Evolutionary conservation across 2,888 invertebrate genomes (phyloP).

Genomic region (Trichopria drosophilae): DNA sequence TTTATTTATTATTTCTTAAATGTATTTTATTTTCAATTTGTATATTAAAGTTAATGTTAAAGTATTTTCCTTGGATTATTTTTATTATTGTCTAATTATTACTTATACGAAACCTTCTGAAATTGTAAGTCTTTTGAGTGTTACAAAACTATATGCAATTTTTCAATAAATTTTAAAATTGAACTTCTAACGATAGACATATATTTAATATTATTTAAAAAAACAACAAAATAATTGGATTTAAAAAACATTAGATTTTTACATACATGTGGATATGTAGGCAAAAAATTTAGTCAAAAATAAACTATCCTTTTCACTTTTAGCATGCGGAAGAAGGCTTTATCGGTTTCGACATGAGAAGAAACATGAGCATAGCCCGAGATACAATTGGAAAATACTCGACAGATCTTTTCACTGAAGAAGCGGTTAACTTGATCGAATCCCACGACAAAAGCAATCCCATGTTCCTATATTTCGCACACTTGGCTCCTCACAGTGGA

Average conservation of each 20-base stretch:
- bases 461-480: slow-evolving; percentile 71
- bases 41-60: too few species aligned
- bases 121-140: too few species aligned
- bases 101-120: too few species aligned
- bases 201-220: too few species aligned
- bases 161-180: too few species aligned
- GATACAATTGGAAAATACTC: slow-evolving; percentile 65
- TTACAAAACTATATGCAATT: too few species aligned
- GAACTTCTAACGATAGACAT: too few species aligned
- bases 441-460: slow-evolving; percentile 60
- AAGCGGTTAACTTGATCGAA: slow-evolving; percentile 66
- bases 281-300: background rate
- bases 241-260: slow-evolving; percentile 65
- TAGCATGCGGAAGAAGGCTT: slow-evolving; percentile 31
- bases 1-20: too few species aligned
- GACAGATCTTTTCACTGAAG: slow-evolving; percentile 69
- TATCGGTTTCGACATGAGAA: slow-evolving; percentile 67
- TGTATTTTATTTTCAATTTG: too few species aligned
- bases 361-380: slow-evolving; percentile 63
- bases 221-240: too few species aligned
- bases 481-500: slow-evolving; percentile 72
- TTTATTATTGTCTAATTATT: too few species aligned
- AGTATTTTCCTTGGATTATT: too few species aligned
- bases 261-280: slow-evolving; percentile 60
- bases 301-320: background rate